These are phyloP conservation scores for Fringilla coelebs DNA, from an alignment of 2,797 vertebrate genomes.

Conservation along the genomic window DNA sequence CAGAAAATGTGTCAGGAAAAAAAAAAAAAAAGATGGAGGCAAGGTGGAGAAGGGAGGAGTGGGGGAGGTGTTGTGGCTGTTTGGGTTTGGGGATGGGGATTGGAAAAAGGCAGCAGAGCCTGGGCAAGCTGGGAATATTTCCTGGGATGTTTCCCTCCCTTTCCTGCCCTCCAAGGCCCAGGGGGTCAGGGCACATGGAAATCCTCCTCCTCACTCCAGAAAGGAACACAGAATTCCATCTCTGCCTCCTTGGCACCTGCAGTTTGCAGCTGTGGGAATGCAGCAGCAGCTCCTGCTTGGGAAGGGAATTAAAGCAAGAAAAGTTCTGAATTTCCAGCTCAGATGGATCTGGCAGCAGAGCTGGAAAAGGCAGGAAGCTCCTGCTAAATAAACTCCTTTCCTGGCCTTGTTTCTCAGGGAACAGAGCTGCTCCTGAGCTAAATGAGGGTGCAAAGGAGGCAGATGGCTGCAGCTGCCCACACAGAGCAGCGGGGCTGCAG, in stretches of 20 bases:
- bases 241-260: not conserved
- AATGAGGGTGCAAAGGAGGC: not conserved
- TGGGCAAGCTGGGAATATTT: not conserved
- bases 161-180: not conserved
- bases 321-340: not conserved
- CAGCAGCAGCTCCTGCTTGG: not conserved
- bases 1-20: not conserved
- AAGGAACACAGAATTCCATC: not conserved
- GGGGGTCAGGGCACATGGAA: not conserved
- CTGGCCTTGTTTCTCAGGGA: slow-evolving; percentile 4
- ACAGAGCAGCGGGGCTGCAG: not conserved
- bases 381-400: not conserved
- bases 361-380: not conserved
- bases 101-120: not conserved
- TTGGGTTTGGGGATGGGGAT: not conserved
- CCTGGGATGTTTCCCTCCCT: no score
- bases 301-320: not conserved
- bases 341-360: not conserved
- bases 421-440: not conserved
- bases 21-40: not conserved
- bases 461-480: not conserved
- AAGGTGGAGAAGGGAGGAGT: not conserved
- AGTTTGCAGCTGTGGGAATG: not conserved
- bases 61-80: not conserved
- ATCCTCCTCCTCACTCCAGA: not conserved